Conservation (phyloP, 2,113 vertebrate species). For the Myodes glareolus region DNA sequence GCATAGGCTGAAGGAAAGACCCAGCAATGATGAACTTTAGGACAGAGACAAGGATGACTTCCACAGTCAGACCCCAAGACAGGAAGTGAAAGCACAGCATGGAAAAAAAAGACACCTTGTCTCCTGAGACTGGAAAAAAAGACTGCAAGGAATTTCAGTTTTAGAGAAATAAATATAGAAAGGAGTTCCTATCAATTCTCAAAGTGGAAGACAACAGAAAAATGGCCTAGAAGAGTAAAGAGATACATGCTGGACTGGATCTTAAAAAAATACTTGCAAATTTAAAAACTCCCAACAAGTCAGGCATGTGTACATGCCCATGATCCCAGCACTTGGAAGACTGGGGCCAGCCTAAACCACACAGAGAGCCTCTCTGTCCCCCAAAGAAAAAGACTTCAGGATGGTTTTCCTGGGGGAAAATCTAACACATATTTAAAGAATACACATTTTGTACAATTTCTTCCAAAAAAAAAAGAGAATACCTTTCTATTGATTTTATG, state of each 20-base stretch:
- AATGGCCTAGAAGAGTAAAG: not conserved
- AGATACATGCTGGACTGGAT: not conserved
- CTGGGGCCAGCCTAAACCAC: not conserved
- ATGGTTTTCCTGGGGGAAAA: not conserved
- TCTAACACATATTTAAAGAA: not conserved
- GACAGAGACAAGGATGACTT: not conserved
- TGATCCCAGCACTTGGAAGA: not conserved
- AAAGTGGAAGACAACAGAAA: not conserved
- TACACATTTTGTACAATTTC: not conserved
- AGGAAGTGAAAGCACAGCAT: not conserved
- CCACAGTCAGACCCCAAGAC: not conserved
- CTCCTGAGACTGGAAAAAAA: not conserved
- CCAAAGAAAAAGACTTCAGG: not conserved
- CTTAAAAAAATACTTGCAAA: not conserved
- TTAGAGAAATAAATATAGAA: not conserved
- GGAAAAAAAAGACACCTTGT: not conserved
- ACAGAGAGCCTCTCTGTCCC: not conserved
- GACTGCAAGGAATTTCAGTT: not conserved
- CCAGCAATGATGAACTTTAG: not conserved
- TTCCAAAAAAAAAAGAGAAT: not conserved
- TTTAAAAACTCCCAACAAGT: not conserved
- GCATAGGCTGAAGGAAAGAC: not conserved
- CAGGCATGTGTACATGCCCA: not conserved
- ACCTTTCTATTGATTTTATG: not conserved
- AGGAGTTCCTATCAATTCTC: not conserved